Base-by-base conservation (phyloP, 2,113 vertebrate species). In the Channa maculata region DNA sequence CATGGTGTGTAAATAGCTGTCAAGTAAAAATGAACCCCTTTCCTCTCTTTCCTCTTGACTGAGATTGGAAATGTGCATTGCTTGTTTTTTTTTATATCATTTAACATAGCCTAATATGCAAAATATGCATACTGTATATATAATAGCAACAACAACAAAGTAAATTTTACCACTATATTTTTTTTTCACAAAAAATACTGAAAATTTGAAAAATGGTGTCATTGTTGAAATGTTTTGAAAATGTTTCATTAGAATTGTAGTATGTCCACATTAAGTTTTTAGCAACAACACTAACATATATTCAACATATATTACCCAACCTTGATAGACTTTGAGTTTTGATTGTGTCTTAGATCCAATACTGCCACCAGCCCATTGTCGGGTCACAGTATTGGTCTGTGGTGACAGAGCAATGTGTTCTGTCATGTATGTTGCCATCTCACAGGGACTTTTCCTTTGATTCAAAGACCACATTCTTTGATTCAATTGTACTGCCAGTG, bases 401-500 rank as follows among this genome's bases (percentile, higher is more conserved):
- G 60, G 38, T 75, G 81, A 83, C 73, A 66, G 52, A 59, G n/a
- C 73, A 59, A 58, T 77, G 77, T 75, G 65, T 49, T 53, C 54
- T 5, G 1, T 71, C 83, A 54, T 57, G 65, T 63, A 37, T 5
- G 61, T 75, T 67, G 37, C 38, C 8, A 24, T 66, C 65, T 69
- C 70, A 62, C 53, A 48, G 58, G 50, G 54, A 63, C 53, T 37
- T 64, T 69, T 65, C 60, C 60, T 89, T 78, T 81, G 68, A 68
- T 72, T 79, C 77, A 85, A 86, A 85, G 50, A 73, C 65, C 67
- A 64, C 79, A 13, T 66, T 48, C 53, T 64, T 72, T 79, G 67
- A 70, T 66, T 66, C 69, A 62, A 36, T 78, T 76, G 60, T 86
- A 77, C 58, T 76, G 46, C 77, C 55, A 33, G 5, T 77, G 86